Conservation (phyloP, 2,888 invertebrate genomes). For the Hedychridium roseum region DNA sequence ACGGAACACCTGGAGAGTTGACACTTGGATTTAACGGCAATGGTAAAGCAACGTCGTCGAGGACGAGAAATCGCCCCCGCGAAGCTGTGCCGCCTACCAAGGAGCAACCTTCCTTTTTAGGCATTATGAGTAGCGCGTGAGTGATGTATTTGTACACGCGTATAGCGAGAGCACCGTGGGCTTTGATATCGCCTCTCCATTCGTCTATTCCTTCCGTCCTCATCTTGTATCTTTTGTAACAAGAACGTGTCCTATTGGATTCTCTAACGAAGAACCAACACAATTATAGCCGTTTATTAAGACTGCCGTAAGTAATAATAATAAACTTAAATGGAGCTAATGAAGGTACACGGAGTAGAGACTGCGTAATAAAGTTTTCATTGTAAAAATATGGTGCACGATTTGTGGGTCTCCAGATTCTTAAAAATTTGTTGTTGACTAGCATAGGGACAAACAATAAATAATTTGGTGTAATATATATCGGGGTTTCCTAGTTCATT, state of each 20-base stretch:
- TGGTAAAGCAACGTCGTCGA: conserved; percentile 27
- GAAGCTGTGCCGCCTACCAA: conserved; percentile 38
- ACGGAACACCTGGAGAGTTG: conserved; percentile 33
- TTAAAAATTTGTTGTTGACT: too few species aligned
- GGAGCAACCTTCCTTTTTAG: conserved; percentile 46
- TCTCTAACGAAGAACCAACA: too few species aligned
- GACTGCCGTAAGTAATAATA: too few species aligned
- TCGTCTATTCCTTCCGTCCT: conserved; percentile 32
- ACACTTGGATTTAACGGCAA: conserved; percentile 8
- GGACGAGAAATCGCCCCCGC: conserved; percentile 41
- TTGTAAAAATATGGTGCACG: too few species aligned
- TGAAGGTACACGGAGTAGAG: too few species aligned
- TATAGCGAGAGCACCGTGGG: not conserved
- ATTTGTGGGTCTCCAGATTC: too few species aligned
- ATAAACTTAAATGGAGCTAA: too few species aligned
- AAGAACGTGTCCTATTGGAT: conserved; percentile 1
- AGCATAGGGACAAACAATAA: too few species aligned
- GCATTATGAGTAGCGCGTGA: conserved; percentile 23
- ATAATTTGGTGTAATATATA: too few species aligned
- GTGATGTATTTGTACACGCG: conserved; percentile 9
- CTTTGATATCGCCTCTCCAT: conserved; percentile 1
- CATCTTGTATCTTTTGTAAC: conserved; percentile 5
- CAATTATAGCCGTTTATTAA: too few species aligned
- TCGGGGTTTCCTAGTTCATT: too few species aligned
- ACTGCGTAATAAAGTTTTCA: too few species aligned